Percentiles rank a stretch among this genome's conserved stretches.
Evolutionary conservation across 2,888 invertebrate genomes (phyloP).

Genomic region (Machimus rusticus): DNA sequence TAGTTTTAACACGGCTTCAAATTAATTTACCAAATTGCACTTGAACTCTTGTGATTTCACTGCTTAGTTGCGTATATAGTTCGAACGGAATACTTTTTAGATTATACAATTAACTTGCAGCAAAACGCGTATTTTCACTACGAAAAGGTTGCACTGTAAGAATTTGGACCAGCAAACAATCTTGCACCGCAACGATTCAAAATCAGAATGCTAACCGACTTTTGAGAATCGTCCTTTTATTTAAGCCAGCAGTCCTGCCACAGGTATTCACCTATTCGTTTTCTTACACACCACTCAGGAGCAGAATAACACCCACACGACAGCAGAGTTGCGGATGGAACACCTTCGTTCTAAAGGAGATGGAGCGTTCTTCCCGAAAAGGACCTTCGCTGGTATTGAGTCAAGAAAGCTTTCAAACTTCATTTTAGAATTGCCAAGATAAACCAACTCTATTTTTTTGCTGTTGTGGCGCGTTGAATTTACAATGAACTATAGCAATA

Average conservation of each 20-base stretch:
- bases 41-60: background rate
- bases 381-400: background rate
- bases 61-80: background rate
- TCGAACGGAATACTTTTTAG: background rate
- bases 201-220: conserved; percentile 31
- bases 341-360: background rate
- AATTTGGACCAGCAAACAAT: background rate
- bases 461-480: background rate
- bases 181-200: conserved; percentile 1
- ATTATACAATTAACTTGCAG: background rate
- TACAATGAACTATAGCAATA: background rate
- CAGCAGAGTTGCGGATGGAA: background rate
- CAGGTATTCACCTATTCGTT: background rate
- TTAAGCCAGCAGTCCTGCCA: background rate
- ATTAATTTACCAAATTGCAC: background rate
- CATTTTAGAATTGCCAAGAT: background rate
- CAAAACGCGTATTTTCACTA: background rate
- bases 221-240: conserved; percentile 33
- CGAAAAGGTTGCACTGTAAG: background rate
- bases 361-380: background rate
- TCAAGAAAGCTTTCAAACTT: background rate
- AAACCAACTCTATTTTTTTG: background rate
- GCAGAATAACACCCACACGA: background rate
- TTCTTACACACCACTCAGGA: background rate
- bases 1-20: background rate